Evolutionary conservation across 2,113 vertebrate species (phyloP), one percentile per base, ranked within the genome.

Genomic region (Pyxicephalus adspersus): DNA sequence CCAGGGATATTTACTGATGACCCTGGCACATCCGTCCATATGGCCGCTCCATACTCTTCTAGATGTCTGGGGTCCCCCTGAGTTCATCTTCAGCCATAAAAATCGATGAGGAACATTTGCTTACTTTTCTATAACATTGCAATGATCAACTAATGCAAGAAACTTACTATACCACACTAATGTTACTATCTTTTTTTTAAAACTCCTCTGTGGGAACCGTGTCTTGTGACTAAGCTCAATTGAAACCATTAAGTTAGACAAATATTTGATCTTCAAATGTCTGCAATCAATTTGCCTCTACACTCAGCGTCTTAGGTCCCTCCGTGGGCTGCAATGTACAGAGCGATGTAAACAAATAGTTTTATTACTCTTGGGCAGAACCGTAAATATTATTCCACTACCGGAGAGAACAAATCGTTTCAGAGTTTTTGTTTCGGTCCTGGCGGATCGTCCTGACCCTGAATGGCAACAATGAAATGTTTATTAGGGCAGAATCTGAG

Each of bases 201-300:
- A 5, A 15, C 51, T 55, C 16, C 8, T 0, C 31, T 15, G 51
- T 72, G 51, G 29, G 68, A 72, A 29, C 61, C 38, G 11, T 34
- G 4, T 64, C 60, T 64, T 64, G 60, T 70, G 77, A 25, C 65
- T 60, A 4, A 38, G 34, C 60, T 52, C 52, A 70, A 19, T 34
- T 57, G n/a, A 52, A 71, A 5, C 26, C 67, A 73, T 81, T 73
- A 34, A 29, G 45, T 81, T 54, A 64, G 64, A 25, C 67, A 81
- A 81, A 81, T 81, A 81, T 81, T 81, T 72, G 58, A 81, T 81
- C 13, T 52, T 17, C 34, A 26, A 71, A 61, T 28, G 65, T 79
- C 29, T 79, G 45, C 63, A 77, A 29, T 26, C 64, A 23, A 52
- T 51, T 26, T 55, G 63, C 31, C 6, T 68, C 31, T 25, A 61